Base-by-base conservation (phyloP, 2,888 invertebrate species). In the Cordylochernes scorpioides region DNA sequence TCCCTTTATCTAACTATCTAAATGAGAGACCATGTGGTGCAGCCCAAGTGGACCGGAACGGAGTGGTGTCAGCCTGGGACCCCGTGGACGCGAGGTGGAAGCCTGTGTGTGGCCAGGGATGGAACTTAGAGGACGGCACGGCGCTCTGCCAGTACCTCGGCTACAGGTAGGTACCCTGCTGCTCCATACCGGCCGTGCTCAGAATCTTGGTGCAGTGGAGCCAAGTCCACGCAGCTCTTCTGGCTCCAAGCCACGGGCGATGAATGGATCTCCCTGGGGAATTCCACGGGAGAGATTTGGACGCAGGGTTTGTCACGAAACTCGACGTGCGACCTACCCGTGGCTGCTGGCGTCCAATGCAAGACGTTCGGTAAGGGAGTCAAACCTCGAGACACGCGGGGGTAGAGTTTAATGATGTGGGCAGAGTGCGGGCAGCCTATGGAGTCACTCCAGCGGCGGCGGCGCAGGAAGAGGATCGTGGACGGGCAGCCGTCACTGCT, bases 121-220 rank as follows among this genome's bases (percentile, higher is more conserved):
- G 33, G 24, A 39, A 21, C 15, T 22, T 32, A 8, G 35, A 38
- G 16, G 38, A 38, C 28, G 40, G 35, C 13, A 34, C 38, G 16
- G 25, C 33, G 10, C 22, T 41, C 5, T 41, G 41, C 24, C 35
- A 38, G 25, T 35, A 39, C 16, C 31, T 40, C 22, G 41, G 41
- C 19, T 38, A 33, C 24, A 32, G 34, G 36, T 36, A 32, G 14
- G 31, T n/a, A n/a, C n/a, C n/a, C n/a, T n/a, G n/a, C n/a, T n/a
- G n/a, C n/a, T n/a, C n/a, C n/a, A n/a, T n/a, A n/a, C n/a, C n/a
- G n/a, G n/a, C n/a, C n/a, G n/a, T n/a, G n/a, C n/a, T n/a, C n/a
- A n/a, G n/a, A n/a, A n/a, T n/a, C n/a, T n/a, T n/a, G n/a, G n/a
- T n/a, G n/a, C n/a, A n/a, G n/a, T n/a, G n/a, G n/a, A n/a, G n/a